Conservation (phyloP, 2,888 invertebrate genomes). For the Tanytarsus gracilentus region DNA sequence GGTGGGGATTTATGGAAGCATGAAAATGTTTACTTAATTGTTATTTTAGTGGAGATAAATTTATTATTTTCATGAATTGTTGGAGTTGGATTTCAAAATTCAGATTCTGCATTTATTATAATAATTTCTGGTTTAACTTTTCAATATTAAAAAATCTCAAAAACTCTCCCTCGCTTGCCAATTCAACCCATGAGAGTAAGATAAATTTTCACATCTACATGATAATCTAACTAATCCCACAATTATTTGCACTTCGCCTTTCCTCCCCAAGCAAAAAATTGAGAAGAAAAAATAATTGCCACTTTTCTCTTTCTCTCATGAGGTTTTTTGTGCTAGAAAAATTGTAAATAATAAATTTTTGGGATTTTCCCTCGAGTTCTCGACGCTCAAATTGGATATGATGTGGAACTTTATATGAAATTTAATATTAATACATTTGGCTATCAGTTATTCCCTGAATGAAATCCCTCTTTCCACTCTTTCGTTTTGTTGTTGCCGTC, state of each 20-base stretch:
- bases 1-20: not conserved
- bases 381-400: not conserved
- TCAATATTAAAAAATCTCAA: too few relatives aligned
- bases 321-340: constrained; percentile 7
- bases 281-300: not conserved
- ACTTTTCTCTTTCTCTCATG: constrained; percentile 5
- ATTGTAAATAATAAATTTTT: constrained; percentile 13
- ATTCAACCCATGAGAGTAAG: not conserved
- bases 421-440: constrained; percentile 4
- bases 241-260: constrained; percentile 27
- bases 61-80: not conserved
- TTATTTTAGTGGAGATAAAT: constrained; percentile 25
- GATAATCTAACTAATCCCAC: constrained; percentile 28
- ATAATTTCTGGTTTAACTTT: too few relatives aligned
- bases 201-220: not conserved
- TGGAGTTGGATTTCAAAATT: not conserved
- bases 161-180: not conserved
- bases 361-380: constrained; percentile 9
- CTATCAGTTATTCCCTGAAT: not conserved
- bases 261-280: not conserved
- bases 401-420: constrained; percentile 20
- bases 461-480: too few relatives aligned
- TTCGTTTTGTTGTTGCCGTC: too few relatives aligned
- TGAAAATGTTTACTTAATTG: constrained; percentile 24
- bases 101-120: too few relatives aligned